Percentiles rank a stretch among this genome's conserved stretches.
Evolutionary conservation across 2,888 invertebrate species (phyloP).

Genomic region (Thera obeliscata): DNA sequence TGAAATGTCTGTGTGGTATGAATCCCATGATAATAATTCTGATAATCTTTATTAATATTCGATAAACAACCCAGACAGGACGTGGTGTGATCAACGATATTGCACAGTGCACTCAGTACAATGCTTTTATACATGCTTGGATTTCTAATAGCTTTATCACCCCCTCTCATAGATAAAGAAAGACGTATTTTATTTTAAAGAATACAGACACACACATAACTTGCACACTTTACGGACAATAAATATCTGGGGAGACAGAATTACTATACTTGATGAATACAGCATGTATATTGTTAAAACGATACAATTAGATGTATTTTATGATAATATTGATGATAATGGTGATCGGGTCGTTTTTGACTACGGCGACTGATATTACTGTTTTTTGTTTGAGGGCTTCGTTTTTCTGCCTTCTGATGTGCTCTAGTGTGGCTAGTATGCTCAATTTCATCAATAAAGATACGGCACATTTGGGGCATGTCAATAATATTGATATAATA

Average conservation of each 20-base stretch:
- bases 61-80: slow-evolving; percentile 40
- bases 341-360: no score
- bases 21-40: slow-evolving; percentile 36
- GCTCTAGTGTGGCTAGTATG: no score
- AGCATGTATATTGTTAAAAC: background rate
- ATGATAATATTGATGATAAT: no score
- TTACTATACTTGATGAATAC: no score
- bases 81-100: slow-evolving; percentile 33
- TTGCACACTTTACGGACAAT: background rate
- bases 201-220: background rate
- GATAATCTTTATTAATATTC: slow-evolving; percentile 44
- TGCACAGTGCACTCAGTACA: slow-evolving; percentile 21
- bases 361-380: no score
- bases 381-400: no score
- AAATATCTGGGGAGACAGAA: background rate
- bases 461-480: no score
- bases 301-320: no score
- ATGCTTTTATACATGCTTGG: slow-evolving; percentile 30
- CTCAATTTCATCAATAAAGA: no score
- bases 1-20: slow-evolving; percentile 23
- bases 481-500: no score
- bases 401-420: no score
- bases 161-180: background rate
- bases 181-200: background rate
- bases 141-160: slow-evolving; percentile 24